phyloP scores from a whole-genome alignment of 2,888 invertebrate genomes.

The Harpagoxenus sublaevis region DNA sequence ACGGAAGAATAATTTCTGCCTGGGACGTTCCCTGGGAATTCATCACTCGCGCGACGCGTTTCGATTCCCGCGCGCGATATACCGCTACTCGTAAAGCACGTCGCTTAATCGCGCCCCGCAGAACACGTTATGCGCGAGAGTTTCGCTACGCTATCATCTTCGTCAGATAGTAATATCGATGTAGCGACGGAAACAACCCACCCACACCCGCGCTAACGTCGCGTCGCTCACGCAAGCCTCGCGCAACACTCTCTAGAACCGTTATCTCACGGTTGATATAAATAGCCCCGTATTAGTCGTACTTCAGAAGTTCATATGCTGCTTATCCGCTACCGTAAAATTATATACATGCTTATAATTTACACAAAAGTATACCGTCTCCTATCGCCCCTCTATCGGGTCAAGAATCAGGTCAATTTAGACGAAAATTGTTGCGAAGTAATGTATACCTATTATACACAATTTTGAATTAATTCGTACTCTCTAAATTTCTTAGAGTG shows the following conservation, averaged over 20 bases:
- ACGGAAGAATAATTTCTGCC: constrained; percentile 46
- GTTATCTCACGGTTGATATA: constrained; percentile 64
- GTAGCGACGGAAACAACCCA: constrained; percentile 57
- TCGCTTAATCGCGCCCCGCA: constrained; percentile 9
- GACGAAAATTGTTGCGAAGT: not conserved
- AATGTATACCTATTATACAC: not conserved
- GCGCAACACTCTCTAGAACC: constrained; percentile 62
- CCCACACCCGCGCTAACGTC: constrained; percentile 54
- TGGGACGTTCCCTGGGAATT: constrained; percentile 2
- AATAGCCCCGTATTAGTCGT: constrained; percentile 73
- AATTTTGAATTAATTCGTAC: not conserved
- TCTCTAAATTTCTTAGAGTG: too few relatives aligned
- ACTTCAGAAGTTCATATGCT: constrained; percentile 60
- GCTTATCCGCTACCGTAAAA: constrained; percentile 40
- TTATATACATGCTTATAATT: constrained; percentile 34
- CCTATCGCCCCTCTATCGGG: not conserved
- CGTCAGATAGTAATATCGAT: constrained; percentile 73
- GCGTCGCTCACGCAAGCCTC: constrained; percentile 76
- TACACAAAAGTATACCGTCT: not conserved
- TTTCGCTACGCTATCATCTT: constrained; percentile 57
- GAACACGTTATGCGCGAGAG: constrained; percentile 21
- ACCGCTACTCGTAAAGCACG: constrained; percentile 30
- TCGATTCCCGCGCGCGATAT: constrained; percentile 41
- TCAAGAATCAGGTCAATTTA: not conserved
- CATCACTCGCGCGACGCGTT: constrained; percentile 35